Conservation (phyloP, 2,888 invertebrate genomes). For the Agapetus fuscipes region DNA sequence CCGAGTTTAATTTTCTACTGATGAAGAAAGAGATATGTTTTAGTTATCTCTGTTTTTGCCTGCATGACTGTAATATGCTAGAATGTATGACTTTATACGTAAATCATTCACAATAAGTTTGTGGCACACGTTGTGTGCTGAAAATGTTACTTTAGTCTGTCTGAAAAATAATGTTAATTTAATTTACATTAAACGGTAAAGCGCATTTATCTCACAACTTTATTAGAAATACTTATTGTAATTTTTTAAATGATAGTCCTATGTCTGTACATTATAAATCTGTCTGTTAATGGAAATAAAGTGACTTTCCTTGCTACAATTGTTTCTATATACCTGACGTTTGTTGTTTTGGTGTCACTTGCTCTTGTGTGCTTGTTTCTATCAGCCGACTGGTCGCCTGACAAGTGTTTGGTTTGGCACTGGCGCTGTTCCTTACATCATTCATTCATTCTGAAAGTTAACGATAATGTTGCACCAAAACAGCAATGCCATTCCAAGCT, state of each 20-base stretch:
- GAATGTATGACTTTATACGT: too few relatives aligned
- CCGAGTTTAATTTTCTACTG: not conserved
- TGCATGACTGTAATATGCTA: too few relatives aligned
- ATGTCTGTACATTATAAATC: conserved; percentile 7
- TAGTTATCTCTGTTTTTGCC: conserved; percentile 17
- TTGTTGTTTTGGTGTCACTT: conserved; percentile 45
- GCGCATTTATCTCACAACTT: too few relatives aligned
- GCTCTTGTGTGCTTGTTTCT: conserved; percentile 41
- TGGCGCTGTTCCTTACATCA: conserved; percentile 20
- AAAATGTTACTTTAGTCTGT: too few relatives aligned
- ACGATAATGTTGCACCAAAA: conserved; percentile 49
- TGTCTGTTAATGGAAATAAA: conserved; percentile 24
- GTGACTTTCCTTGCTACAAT: conserved; percentile 26
- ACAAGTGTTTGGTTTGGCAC: conserved; percentile 22
- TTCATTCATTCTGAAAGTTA: conserved; percentile 16
- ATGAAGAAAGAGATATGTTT: conserved; percentile 16
- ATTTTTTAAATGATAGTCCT: too few relatives aligned
- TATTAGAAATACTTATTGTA: too few relatives aligned
- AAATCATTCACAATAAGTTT: too few relatives aligned
- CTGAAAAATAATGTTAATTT: too few relatives aligned
- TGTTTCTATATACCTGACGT: conserved; percentile 48
- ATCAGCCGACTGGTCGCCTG: conserved; percentile 23
- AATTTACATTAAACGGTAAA: too few relatives aligned
- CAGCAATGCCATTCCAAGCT: conserved; percentile 61
- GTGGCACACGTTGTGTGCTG: too few relatives aligned